Percentiles rank a stretch among this genome's conserved stretches.
Evolutionary conservation across 2,797 vertebrate genomes (phyloP).

Genomic region (Catostomus latipinnis): DNA sequence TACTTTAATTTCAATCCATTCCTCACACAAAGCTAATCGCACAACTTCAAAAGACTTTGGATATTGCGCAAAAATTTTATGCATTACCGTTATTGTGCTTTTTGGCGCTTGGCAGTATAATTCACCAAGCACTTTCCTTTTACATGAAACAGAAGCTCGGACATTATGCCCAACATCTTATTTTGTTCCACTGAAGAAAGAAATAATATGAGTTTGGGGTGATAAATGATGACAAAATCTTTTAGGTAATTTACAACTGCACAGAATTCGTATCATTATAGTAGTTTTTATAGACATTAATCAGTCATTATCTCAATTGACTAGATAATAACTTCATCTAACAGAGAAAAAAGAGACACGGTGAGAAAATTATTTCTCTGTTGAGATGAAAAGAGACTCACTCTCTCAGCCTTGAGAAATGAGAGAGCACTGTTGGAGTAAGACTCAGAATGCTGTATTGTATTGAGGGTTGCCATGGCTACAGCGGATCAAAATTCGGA

Average conservation of each 20-base stretch:
- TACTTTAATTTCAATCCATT: too few species aligned
- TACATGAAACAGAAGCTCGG: constrained; percentile 71
- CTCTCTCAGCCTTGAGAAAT: constrained; percentile 66
- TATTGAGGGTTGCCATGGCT: constrained; percentile 78
- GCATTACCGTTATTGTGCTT: background rate
- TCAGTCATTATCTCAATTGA: background rate
- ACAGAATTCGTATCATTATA: background rate
- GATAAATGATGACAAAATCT: background rate
- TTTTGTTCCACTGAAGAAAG: background rate
- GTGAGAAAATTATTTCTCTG: constrained; percentile 56
- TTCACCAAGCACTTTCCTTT: constrained; percentile 62
- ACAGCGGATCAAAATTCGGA: constrained; percentile 72
- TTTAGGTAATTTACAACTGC: background rate
- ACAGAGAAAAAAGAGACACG: constrained; percentile 64
- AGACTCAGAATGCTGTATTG: constrained; percentile 74
- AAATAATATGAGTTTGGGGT: background rate
- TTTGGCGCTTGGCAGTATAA: background rate
- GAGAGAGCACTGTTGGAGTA: constrained; percentile 62
- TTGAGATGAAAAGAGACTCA: constrained; percentile 54
- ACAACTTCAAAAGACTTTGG: background rate
- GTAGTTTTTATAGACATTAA: background rate
- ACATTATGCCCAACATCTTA: background rate
- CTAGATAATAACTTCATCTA: background rate
- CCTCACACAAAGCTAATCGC: too few species aligned
- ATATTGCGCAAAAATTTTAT: too few species aligned